phyloP scores from a whole-genome alignment of 2,797 vertebrate genomes.

The Myripristis jacobus region DNA sequence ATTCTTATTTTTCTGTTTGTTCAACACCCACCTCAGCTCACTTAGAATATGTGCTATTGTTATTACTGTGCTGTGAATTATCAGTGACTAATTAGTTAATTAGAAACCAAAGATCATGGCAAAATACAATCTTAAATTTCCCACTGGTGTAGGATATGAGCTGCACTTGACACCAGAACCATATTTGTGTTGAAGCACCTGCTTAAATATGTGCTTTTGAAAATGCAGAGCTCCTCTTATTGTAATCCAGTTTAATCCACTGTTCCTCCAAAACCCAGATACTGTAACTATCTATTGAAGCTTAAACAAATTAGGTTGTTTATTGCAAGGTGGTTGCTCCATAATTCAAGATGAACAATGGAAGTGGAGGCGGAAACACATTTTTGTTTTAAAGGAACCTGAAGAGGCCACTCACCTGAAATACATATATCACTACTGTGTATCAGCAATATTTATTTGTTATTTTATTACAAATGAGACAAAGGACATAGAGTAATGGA shows the following conservation, averaged over 20 bases:
- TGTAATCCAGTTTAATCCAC: not conserved
- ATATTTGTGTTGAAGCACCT: not conserved
- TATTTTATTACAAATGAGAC: too few relatives aligned
- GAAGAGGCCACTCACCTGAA: too few relatives aligned
- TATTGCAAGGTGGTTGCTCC: too few relatives aligned
- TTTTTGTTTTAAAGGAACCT: too few relatives aligned
- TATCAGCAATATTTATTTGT: too few relatives aligned
- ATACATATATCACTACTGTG: too few relatives aligned
- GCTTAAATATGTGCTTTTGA: constrained; percentile 7
- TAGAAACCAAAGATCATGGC: constrained; percentile 1
- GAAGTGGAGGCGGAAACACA: too few relatives aligned
- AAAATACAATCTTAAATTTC: not conserved
- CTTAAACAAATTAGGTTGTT: too few relatives aligned
- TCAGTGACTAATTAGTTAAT: constrained; percentile 10
- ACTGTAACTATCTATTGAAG: not conserved
- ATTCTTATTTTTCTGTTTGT: constrained; percentile 8
- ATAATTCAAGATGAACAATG: too few relatives aligned
- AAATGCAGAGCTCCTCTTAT: not conserved
- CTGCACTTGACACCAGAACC: constrained; percentile 23
- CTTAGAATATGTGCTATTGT: constrained; percentile 24
- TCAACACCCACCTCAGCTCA: not conserved
- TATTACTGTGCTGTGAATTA: constrained; percentile 23
- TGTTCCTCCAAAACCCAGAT: constrained; percentile 5
- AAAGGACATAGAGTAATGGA: not conserved
- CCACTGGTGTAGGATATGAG: not conserved